Evolutionary conservation across 2,113 vertebrate genomes (phyloP), one percentile per base, ranked within the genome.

Genomic region (Noturus placidus): DNA sequence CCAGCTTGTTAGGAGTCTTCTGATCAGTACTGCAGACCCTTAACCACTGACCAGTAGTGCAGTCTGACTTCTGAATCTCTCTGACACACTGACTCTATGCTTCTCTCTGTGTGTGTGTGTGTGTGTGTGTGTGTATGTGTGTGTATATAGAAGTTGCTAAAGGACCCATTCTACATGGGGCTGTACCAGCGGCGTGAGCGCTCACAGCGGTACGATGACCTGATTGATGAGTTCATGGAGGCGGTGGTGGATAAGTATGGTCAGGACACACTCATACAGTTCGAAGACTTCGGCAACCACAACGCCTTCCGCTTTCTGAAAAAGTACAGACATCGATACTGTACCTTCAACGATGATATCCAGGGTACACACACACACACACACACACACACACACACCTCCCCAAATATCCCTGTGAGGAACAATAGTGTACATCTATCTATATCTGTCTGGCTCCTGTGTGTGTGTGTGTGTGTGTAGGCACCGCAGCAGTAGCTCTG

Each of bases 171-270:
- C 86, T 99, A 99, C 88, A 98, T 99, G 97, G 98, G 98, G 22
- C 93, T 99, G 19, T 99, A 99, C 92, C 98, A 98, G 90, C 97
- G 96, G 90, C 93, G 98, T 61, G 98, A 99, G 82, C 96, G 96
- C 65, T 97, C 98, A 0, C 96, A 97, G 82, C 94, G 94, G 20
- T 99, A 99, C 0, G 97, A 99, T 0, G 97, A 99, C 52, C 95
- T 99, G 14, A 99, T 99, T 15, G 98, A 99, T 84, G 98, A 99
- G 82, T 99, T 99, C 80, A 99, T 99, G 98, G 97, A 98, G 72
- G 98, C 98, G 38, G 96, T 99, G 20, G 97, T 97, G 63, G 96
- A 97, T 74, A 98, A 97, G 94, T 99, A 99, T 0, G 98, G 97
- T 57, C 97, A 96, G 93, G 96, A 96, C 92, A 98, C 97, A 0